Evolutionary conservation across 2,113 vertebrate species (phyloP), one percentile per base, ranked within the genome.

Genomic region (Tylochromis polylepis): DNA sequence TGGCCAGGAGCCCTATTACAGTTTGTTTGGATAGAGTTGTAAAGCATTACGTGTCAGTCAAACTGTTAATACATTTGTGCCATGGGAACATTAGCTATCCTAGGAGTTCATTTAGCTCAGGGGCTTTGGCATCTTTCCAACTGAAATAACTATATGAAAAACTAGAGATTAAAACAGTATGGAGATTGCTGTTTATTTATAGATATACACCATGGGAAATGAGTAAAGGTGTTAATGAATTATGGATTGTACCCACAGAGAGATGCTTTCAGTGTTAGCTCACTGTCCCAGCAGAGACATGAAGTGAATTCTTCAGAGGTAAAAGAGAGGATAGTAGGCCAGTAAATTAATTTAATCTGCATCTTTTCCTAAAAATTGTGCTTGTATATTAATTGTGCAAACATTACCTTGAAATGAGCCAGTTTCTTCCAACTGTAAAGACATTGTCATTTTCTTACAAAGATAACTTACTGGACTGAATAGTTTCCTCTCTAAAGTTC

Each of bases 31-130:
- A 91, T 90, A 86, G 85, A 89, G 88, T 82, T 94, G 85, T 92
- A 89, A 87, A 87, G 85, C 81, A 84, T 46, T 83, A 91, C 22
- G 22, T 92, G 89, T 91, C 93, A 93, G 87, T 46, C 60, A 86
- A 83, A 83, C 75, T 91, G 89, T 89, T 93, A 92, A 93, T 94
- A 86, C 85, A 85, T 92, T 91, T 89, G 87, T 88, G 81, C 92
- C 82, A 60, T 78, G 85, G 89, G 91, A 94, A 83, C 83, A 83
- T 67, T 83, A 83, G 57, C 11, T 9, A 67, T 67, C 75, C 85
- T 84, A 75, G 83, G 49, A 93, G 91, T 94, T 90, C 84, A 89
- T 91, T 95, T 92, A 95, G 87, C 92, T 91, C 62, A 59, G 77
- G 84, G 88, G 79, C 82, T 86, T 91, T 93, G 95, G 91, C 87